Evolutionary conservation across 2,113 vertebrate genomes (phyloP), one percentile per base, ranked within the genome.

Genomic region (Hyperopisus bebe): DNA sequence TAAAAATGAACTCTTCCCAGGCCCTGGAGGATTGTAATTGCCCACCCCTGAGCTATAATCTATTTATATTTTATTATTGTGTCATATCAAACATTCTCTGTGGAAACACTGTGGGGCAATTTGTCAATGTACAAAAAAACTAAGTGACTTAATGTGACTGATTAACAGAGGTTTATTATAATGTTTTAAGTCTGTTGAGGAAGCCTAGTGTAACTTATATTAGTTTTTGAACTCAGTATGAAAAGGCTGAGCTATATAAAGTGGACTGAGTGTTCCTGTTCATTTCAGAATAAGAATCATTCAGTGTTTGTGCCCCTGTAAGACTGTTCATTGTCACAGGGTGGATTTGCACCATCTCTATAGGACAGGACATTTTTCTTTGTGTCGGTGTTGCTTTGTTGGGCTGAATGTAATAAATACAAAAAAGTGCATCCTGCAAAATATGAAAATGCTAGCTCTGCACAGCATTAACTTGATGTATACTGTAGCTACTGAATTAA

Each of bases 121-220:
- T 87, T 87, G 47, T 87, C 85, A 87, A 53, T 53, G 15, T 51
- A 17, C 50, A 53, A 87, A 87, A 48, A 87, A 87, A 51, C 47
- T 53, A 53, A 53, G 24, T 55, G 31, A 87, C 46, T 51, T 53
- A 87, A 55, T 50, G 85, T 87, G 31, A 87, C n/a, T 53, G 85
- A 87, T 51, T 53, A 87, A 9, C 48, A 53, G 48, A 53, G n/a
- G 27, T 87, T 55, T 35, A 53, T 47, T 35, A 24, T 2, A 87
- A 39, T 87, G 50, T 87, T 87, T 87, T 35, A 51, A 86, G 21
- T 4, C 21, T 50, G 47, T 86, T 47, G 35, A 21, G 47, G 44
- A 50, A 39, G 48, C 27, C 44, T 19, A 31, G 48, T 6, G 48
- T 5, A 47, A 31, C 48, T 31, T 19, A 86, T 35, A 86, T 44